These are phyloP conservation scores for Byasa hedistus DNA, from an alignment of 2,888 invertebrate genomes.

Conservation along the genomic window DNA sequence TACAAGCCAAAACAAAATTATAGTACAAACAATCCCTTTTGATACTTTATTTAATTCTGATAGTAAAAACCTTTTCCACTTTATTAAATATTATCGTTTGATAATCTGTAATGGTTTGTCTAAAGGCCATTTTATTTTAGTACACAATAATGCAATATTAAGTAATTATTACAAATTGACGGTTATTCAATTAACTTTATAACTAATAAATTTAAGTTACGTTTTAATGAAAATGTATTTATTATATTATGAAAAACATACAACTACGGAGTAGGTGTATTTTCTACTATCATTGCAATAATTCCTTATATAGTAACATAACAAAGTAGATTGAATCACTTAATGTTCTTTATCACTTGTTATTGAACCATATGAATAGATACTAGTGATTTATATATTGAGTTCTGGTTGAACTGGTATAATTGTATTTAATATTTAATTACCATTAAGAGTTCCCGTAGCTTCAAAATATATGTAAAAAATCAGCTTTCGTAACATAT, in stretches of 20 bases:
- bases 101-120: too few species aligned
- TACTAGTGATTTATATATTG: background rate
- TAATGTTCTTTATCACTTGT: background rate
- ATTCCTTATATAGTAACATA: background rate
- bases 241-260: background rate
- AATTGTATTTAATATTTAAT: background rate
- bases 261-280: background rate
- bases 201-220: background rate
- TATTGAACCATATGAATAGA: background rate
- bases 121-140: background rate
- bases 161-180: background rate
- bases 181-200: slow-evolving; percentile 5
- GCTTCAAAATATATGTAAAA: background rate
- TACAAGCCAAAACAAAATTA: slow-evolving; percentile 56
- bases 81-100: too few species aligned
- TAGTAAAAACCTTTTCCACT: too few species aligned
- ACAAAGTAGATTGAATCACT: background rate
- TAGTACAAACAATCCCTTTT: slow-evolving; percentile 34
- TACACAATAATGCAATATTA: background rate
- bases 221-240: slow-evolving; percentile 14
- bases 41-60: slow-evolving; percentile 36
- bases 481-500: too few species aligned
- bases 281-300: background rate
- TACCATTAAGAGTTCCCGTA: background rate
- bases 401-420: background rate